These are phyloP conservation scores for Dryomyza anilis DNA, from an alignment of 2,888 invertebrate genomes.

Conservation along the genomic window DNA sequence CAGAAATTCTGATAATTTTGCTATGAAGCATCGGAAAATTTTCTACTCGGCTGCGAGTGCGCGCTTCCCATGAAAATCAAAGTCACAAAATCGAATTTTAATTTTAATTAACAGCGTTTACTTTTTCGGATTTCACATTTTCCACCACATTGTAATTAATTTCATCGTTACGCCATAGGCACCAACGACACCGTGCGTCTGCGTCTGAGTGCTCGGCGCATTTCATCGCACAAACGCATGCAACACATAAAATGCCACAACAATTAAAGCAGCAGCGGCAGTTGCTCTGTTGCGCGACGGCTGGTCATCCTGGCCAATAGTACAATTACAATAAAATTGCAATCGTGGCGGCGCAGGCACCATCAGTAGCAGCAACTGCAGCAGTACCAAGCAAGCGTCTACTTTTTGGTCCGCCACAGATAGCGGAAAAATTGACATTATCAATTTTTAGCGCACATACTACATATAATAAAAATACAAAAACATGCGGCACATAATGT, in stretches of 20 bases:
- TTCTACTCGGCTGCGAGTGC: too few species aligned
- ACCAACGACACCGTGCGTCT: background rate
- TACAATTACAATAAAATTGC: constrained; percentile 9
- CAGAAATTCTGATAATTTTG: too few species aligned
- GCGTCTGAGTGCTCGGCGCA: background rate
- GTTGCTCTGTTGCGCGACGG: background rate
- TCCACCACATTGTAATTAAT: background rate
- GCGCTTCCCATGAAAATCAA: too few species aligned
- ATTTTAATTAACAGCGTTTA: too few species aligned
- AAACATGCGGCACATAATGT: constrained; percentile 5
- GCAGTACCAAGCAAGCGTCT: too few species aligned
- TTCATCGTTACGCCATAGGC: constrained; percentile 1
- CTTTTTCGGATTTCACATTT: too few species aligned
- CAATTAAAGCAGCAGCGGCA: background rate
- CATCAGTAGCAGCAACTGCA: background rate
- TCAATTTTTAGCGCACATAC: constrained; percentile 33
- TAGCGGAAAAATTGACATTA: constrained; percentile 38
- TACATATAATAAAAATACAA: constrained; percentile 30
- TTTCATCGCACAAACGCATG: constrained; percentile 11
- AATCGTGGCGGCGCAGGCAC: background rate
- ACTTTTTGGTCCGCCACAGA: too few species aligned
- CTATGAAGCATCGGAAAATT: too few species aligned
- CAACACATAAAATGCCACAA: background rate
- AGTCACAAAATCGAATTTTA: too few species aligned
- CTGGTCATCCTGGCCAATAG: background rate